Evolutionary conservation across 2,797 vertebrate genomes (phyloP), one percentile per base, ranked within the genome.

Genomic region (Aselliscus stoliczkanus): DNA sequence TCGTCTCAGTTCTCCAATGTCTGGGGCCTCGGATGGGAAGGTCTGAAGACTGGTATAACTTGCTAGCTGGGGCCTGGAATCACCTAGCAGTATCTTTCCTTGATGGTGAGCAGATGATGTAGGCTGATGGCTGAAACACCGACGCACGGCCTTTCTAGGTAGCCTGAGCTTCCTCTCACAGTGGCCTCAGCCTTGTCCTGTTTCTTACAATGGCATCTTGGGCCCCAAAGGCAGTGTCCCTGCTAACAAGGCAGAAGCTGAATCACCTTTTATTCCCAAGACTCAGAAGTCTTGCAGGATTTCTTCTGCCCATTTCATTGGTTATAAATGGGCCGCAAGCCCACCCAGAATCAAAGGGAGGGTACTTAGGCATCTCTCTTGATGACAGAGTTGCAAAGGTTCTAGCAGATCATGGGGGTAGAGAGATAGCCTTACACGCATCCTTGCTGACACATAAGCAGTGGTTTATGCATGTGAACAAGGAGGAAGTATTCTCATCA

Each of bases 1-100:
- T 90, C 52, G 6, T 62, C n/a, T 60, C 34, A 67, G 27, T 8
- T 44, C 15, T n/a, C 34, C 31, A 7, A 2, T 18, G 4, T 60
- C 4, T 9, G 37, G 1, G 17, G 11, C 6, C 20, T 67, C 18
- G n/a, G 15, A 12, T 67, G 60, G 17, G 2, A 86, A 80, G 39
- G 0, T 60, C 52, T 62, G 37, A 50, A 64, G 3, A 1, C 18
- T 20, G 5, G 5, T 47, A 0, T 75, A 29, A 31, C 4, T 23
- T 54, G 9, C 11, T 2, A 2, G 0, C 6, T 34, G 7, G 0
- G 15, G 4, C 62, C 37, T 52, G 18, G 7, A 60, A 17, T 73
- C 27, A 31, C 34, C 42, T n/a, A 10, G 31, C 90, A 11, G 14
- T 13, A 60, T 14, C 23, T 47, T 44, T 34, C 37, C 13, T 18